phyloP scores from a whole-genome alignment of 2,113 vertebrate genomes.

The Cnemophilus loriae region DNA sequence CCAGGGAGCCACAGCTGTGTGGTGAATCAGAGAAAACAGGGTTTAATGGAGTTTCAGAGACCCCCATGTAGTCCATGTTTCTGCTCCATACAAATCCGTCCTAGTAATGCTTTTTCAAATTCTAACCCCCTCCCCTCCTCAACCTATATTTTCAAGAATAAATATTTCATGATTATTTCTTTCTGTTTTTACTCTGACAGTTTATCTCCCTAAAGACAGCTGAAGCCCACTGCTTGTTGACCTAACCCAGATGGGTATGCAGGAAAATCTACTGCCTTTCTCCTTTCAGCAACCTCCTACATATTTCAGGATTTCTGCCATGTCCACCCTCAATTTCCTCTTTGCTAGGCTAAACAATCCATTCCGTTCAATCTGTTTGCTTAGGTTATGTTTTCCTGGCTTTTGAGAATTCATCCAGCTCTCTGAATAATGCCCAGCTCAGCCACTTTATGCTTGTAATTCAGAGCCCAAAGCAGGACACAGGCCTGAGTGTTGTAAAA shows the following conservation, averaged over 20 bases:
- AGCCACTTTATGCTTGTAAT: background rate
- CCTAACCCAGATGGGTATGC: conserved; percentile 29
- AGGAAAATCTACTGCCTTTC: conserved; percentile 3
- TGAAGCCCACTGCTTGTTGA: conserved; percentile 23
- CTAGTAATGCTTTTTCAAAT: background rate
- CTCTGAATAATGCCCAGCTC: background rate
- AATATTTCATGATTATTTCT: background rate
- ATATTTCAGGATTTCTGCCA: conserved; percentile 38
- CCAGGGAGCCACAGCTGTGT: background rate
- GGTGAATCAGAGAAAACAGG: background rate
- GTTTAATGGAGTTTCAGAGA: background rate
- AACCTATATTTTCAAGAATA: background rate
- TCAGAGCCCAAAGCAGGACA: background rate
- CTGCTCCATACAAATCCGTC: background rate
- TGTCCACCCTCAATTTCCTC: conserved; percentile 41
- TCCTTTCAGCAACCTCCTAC: conserved; percentile 13
- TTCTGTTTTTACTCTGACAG: background rate
- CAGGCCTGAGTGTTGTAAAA: background rate
- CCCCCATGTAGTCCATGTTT: background rate
- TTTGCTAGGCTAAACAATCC: conserved; percentile 20
- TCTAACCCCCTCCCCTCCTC: background rate
- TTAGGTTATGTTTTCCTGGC: background rate
- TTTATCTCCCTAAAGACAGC: background rate
- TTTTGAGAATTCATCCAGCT: background rate
- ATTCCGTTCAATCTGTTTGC: background rate